Conservation (phyloP, 2,888 invertebrate species). For the Caenorhabditis uteleia region DNA sequence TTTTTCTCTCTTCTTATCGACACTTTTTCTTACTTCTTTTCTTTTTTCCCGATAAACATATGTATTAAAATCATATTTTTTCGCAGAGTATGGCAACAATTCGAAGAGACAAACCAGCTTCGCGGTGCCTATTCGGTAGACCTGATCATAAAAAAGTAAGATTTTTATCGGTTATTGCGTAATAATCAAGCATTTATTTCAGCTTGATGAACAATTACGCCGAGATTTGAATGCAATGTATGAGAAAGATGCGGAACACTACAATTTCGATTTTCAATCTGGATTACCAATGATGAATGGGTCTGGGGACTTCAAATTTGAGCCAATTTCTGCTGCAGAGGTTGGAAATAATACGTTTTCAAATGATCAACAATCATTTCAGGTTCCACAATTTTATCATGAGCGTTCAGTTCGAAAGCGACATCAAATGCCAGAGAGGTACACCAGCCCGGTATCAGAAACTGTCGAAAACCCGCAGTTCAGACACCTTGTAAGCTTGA, state of each 20-base stretch:
- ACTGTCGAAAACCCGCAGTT: too few relatives aligned
- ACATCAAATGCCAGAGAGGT: too few relatives aligned
- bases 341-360: background rate
- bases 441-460: too few relatives aligned
- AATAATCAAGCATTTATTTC: background rate
- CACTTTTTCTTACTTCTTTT: too few relatives aligned
- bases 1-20: too few relatives aligned
- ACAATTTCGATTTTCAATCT: conserved; percentile 24
- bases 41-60: too few relatives aligned
- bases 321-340: conserved; percentile 10
- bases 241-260: conserved; percentile 10
- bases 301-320: conserved; percentile 18
- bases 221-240: conserved; percentile 5
- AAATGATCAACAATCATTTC: background rate
- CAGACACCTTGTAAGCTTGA: too few relatives aligned
- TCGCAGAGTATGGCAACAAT: conserved; percentile 8
- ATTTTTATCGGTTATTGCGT: too few relatives aligned
- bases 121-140: conserved; percentile 29
- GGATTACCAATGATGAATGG: conserved; percentile 16
- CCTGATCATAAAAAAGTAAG: conserved; percentile 24
- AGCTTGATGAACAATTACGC: conserved; percentile 10
- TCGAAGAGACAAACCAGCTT: conserved; percentile 12
- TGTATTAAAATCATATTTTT: too few relatives aligned
- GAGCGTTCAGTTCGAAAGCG: too few relatives aligned
- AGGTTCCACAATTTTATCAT: conserved; percentile 22